A percentile compares a stretch with the other conserved stretches of the same genome.
Conservation (phyloP, 2,888 invertebrate species). For the Lycaena phlaeas region DNA sequence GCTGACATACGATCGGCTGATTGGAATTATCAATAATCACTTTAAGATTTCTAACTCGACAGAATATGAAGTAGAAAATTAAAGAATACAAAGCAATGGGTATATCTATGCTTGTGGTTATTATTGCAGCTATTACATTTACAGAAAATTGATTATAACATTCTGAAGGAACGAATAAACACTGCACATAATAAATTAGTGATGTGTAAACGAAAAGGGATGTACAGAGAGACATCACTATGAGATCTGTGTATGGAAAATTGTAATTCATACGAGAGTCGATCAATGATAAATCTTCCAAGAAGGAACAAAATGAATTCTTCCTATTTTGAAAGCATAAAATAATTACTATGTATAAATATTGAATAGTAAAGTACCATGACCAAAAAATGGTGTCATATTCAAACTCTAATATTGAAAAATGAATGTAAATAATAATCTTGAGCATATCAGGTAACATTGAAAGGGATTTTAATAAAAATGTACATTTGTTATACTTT, state of each 20-base stretch:
- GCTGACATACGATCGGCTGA: background rate
- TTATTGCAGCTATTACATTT: background rate
- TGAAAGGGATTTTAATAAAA: background rate
- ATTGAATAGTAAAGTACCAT: background rate
- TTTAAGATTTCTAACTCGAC: background rate
- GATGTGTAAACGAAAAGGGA: background rate
- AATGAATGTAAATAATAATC: background rate
- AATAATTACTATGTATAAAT: background rate
- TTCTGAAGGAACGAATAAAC: background rate
- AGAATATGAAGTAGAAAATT: background rate
- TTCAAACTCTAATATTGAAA: background rate
- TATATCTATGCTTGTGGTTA: background rate
- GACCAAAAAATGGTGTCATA: background rate
- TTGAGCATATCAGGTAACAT: background rate
- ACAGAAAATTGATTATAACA: background rate
- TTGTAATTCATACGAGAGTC: background rate
- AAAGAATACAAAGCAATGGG: background rate
- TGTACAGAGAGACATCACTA: background rate
- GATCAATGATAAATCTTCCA: background rate
- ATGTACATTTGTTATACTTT: background rate
- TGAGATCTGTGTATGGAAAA: background rate
- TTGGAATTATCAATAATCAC: background rate
- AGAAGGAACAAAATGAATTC: background rate
- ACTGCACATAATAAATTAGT: background rate
- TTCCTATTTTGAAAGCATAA: background rate